A percentile compares a stretch with the other conserved stretches of the same genome.
phyloP scores from a whole-genome alignment of 2,113 vertebrate species.

The Madoqua kirkii region DNA sequence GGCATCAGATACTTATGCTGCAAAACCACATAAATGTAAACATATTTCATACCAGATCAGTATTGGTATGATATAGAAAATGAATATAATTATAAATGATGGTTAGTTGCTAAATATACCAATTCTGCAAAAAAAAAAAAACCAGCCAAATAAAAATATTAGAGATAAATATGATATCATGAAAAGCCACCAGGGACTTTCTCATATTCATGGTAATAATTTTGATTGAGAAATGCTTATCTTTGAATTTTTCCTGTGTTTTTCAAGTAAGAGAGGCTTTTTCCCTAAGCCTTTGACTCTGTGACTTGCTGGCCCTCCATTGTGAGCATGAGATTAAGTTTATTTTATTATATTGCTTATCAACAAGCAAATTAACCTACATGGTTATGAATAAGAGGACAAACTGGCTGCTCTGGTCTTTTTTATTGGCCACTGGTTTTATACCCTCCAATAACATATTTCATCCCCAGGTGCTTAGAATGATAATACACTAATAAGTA shows the following conservation, averaged over 20 bases:
- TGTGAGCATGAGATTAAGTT: not conserved
- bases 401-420: not conserved
- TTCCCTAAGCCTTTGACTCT: slow-evolving; percentile 39
- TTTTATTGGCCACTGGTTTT: not conserved
- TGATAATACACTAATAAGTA: not conserved
- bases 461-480: not conserved
- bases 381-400: not conserved
- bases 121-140: not conserved
- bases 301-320: slow-evolving; percentile 47
- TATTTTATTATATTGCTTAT: not conserved
- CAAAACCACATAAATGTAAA: not conserved
- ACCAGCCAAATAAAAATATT: not conserved
- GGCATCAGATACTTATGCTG: not conserved
- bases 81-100: not conserved
- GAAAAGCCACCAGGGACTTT: not conserved
- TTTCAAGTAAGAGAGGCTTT: slow-evolving; percentile 70
- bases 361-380: not conserved
- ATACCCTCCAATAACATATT: not conserved
- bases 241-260: slow-evolving; percentile 60
- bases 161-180: not conserved
- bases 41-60: not conserved
- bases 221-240: slow-evolving; percentile 41
- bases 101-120: not conserved
- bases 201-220: not conserved
- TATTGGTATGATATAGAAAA: not conserved